A percentile compares a stretch with the other conserved stretches of the same genome.
phyloP scores from a whole-genome alignment of 2,888 invertebrate genomes.

The Ophraella communa region DNA sequence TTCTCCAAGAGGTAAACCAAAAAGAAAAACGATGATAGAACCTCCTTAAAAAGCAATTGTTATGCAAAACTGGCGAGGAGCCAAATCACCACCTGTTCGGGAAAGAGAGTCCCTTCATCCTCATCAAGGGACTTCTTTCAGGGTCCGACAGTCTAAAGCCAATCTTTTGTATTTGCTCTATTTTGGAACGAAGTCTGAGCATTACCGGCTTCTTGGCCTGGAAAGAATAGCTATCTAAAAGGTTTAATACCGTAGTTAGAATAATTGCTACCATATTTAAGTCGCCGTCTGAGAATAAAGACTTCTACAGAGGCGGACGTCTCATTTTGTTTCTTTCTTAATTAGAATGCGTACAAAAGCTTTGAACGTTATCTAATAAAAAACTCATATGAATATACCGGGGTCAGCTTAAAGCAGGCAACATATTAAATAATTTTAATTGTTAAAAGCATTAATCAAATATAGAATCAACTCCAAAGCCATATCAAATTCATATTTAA shows the following conservation, averaged over 20 bases:
- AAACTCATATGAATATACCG: not conserved
- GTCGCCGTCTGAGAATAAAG: conserved; percentile 55
- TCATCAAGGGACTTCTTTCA: conserved; percentile 58
- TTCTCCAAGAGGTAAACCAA: conserved; percentile 58
- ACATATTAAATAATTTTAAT: too few species aligned
- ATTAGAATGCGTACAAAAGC: conserved; percentile 3
- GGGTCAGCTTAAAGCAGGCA: too few species aligned
- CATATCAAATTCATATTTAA: too few species aligned
- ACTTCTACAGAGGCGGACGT: conserved; percentile 41
- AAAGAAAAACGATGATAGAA: conserved; percentile 59
- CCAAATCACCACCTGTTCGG: conserved; percentile 60
- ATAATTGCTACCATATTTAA: conserved; percentile 62
- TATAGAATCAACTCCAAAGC: too few species aligned
- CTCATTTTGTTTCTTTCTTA: not conserved
- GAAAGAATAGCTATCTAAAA: conserved; percentile 62
- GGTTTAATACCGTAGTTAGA: conserved; percentile 62
- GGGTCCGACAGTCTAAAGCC: conserved; percentile 57
- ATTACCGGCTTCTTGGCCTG: conserved; percentile 59
- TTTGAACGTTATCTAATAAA: not conserved
- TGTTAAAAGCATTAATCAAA: not conserved
- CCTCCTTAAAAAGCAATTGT: conserved; percentile 60
- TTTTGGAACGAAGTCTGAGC: conserved; percentile 56
- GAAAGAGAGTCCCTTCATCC: conserved; percentile 58
- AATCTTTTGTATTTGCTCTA: conserved; percentile 61
- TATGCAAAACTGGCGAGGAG: conserved; percentile 59